These are phyloP conservation scores for Bruchidius siliquastri DNA, from an alignment of 2,888 invertebrate species.

Conservation along the genomic window DNA sequence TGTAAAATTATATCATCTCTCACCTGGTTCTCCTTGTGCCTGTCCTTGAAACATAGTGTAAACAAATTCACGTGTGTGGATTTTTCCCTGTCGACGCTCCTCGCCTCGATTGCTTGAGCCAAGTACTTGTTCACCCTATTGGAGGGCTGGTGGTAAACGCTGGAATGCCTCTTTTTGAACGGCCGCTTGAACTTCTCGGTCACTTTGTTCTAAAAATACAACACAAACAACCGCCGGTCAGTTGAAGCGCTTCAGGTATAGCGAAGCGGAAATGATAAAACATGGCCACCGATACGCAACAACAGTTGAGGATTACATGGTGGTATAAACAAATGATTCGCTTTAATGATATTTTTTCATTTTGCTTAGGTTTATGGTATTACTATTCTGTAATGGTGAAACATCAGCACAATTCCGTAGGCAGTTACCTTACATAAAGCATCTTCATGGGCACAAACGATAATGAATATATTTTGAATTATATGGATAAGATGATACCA, in stretches of 20 bases:
- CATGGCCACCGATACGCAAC: not conserved
- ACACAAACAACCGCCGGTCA: not conserved
- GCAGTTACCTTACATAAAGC: no score
- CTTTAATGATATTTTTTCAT: no score
- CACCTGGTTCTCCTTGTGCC: slow-evolving; percentile 78
- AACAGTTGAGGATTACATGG: not conserved
- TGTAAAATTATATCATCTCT: slow-evolving; percentile 20
- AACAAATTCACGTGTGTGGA: slow-evolving; percentile 81
- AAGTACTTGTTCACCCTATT: slow-evolving; percentile 90
- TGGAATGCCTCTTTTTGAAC: slow-evolving; percentile 82
- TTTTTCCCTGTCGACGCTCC: slow-evolving; percentile 86
- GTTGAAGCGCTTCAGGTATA: not conserved
- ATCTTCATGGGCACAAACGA: no score
- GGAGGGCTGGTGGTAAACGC: slow-evolving; percentile 81
- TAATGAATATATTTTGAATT: no score
- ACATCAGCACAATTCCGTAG: no score
- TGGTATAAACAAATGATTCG: not conserved
- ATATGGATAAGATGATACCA: no score
- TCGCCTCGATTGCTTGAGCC: slow-evolving; percentile 84
- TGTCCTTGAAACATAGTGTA: slow-evolving; percentile 81
- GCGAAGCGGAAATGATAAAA: not conserved
- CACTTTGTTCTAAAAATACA: slow-evolving; percentile 67
- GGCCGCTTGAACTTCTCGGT: slow-evolving; percentile 84
- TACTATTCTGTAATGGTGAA: no score
- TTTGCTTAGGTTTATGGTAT: no score